Evolutionary conservation across 2,113 vertebrate genomes (phyloP), one percentile per base, ranked within the genome.

Genomic region (Lanius ludovicianus): DNA sequence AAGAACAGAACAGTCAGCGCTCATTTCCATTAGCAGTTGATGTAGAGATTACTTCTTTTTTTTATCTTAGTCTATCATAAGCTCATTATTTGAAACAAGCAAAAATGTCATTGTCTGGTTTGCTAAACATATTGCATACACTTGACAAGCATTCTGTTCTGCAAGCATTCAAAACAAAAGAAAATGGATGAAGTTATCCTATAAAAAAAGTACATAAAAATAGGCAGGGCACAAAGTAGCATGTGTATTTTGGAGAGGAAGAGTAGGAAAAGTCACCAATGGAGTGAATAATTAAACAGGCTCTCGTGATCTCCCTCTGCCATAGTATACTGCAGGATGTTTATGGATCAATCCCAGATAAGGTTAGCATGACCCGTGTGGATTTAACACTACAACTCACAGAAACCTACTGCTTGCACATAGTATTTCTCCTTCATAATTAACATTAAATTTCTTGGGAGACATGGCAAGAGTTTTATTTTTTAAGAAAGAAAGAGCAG

Each of bases 161-260:
- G 77, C 52, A 73, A 81, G 46, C 5, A 86, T 35, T 73, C 33
- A 62, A 35, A 91, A 10, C 15, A 73, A 73, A 90, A 82, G 37
- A 37, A 47, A 2, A 0, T 0, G 0, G 19, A 81, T 60, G 2
- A 84, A 81, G 10, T 10, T 33, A 55, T 14, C 25, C 27, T 25
- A 5, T 24, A 17, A 56, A 55, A 55, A 77, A 69, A 70, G 39
- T 41, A 73, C 15, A 27, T n/a, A 27, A 59, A 89, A 83, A 20
- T 1, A 84, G 30, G 17, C 18, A 70, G 19, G 31, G 19, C n/a
- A 62, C 14, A 67, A 81, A 42, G 16, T 25, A 13, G 15, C 31
- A 13, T 3, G 2, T 11, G 11, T 41, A 27, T 39, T 52, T 73
- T 22, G 21, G 49, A 92, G 30, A 82, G 23, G 9, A 1, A 50